Base-by-base conservation (phyloP, 2,113 vertebrate species). In the Microcebus murinus region DNA sequence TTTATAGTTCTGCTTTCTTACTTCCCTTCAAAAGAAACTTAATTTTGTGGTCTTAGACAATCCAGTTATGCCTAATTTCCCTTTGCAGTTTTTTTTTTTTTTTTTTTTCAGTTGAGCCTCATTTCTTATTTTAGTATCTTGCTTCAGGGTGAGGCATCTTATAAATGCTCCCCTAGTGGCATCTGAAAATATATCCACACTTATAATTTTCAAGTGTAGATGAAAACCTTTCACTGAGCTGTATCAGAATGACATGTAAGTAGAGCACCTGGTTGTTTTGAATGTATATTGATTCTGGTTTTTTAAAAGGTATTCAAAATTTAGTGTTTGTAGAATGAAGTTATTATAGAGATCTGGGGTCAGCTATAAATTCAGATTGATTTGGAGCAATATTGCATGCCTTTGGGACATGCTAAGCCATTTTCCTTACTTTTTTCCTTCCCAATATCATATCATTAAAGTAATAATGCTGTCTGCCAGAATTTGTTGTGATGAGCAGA, bases 241-340 rank as follows among this genome's bases (percentile, higher is more conserved):
- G 0, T n/a, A 20, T 96, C 45, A 67, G 70, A 85, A 70, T 73
- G 57, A 8, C 70, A 57, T 36, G 76, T 42, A 87, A 80, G 67
- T 29, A 85, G 83, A 87, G 45, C 59, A 94, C 95, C 80, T 90
- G 87, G 70, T 48, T 80, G 34, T 95, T 93, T 39, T 55, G 39
- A 81, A 76, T 87, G 52, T n/a, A 39, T 92, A 92, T 94, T 73
- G 93, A 90, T 77, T 95, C 82, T 94, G 77, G 9, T 8, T 91
- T 95, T 93, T 93, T 57, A n/a, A 90, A 96, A 94, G 57, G 90
- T 96, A 90, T 97, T 97, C 95, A 97, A 97, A 97, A 85, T 97
- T 97, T 96, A 96, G 95, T 98, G 96, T 97, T 97, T 98, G 67
- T 96, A 59, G 92, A 95, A 92, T 97, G 94, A 95, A 77, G 80